A percentile compares a stretch with the other conserved stretches of the same genome.
Conservation (phyloP, 2,113 vertebrate species). For the Rhadina sibilatrix region DNA sequence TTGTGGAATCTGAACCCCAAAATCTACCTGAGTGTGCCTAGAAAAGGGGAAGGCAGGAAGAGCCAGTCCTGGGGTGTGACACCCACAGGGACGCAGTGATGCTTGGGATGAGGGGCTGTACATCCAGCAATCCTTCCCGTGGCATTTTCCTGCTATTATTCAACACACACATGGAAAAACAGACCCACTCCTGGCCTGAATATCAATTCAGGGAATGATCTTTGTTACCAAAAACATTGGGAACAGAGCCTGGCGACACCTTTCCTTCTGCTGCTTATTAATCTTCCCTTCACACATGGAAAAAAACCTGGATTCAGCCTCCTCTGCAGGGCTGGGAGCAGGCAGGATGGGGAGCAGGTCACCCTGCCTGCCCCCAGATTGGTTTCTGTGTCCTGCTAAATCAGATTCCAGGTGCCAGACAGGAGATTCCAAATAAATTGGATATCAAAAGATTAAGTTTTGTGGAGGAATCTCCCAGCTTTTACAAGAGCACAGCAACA, state of each 20-base stretch:
- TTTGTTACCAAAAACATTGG: neutral
- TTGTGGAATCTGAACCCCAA: neutral
- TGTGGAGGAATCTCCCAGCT: neutral
- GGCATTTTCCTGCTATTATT: neutral
- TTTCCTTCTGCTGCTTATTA: neutral
- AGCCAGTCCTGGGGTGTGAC: neutral
- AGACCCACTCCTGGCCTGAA: neutral
- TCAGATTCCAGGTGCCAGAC: neutral
- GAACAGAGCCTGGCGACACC: neutral
- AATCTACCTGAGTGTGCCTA: neutral
- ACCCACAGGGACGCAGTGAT: too few species aligned
- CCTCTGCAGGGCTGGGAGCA: neutral
- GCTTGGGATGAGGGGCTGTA: neutral
- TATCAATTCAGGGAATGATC: neutral
- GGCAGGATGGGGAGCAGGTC: neutral
- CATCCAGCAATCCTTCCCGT: neutral
- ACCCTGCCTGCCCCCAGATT: neutral
- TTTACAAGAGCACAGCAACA: neutral
- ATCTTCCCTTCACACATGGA: neutral
- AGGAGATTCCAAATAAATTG: constrained; percentile 30
- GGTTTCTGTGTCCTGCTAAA: neutral
- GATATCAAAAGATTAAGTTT: constrained; percentile 49
- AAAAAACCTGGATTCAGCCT: neutral
- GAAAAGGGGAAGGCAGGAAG: neutral
- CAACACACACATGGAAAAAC: neutral